These are phyloP conservation scores for Drosophila heteroneura DNA, from an alignment of 2,888 invertebrate species.

Conservation along the genomic window DNA sequence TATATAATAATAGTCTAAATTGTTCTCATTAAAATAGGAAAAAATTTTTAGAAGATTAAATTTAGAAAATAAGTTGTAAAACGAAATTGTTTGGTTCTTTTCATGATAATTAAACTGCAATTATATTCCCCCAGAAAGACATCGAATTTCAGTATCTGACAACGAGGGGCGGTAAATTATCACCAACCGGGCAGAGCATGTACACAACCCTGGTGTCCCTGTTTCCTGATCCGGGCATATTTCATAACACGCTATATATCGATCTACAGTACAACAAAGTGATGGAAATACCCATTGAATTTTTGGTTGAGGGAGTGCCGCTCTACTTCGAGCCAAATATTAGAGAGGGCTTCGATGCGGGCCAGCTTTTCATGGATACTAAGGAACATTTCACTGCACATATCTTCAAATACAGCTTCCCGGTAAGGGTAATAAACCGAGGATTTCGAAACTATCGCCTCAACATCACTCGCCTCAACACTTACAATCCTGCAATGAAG, in stretches of 20 bases:
- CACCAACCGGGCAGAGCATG: conserved; percentile 71
- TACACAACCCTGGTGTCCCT: conserved; percentile 66
- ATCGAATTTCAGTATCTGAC: conserved; percentile 62
- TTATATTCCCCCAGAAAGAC: conserved; percentile 50
- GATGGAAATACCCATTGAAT: conserved; percentile 72
- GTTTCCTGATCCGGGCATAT: conserved; percentile 78
- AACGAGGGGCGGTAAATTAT: conserved; percentile 69
- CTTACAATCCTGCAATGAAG: conserved; percentile 17
- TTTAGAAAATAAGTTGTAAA: background rate
- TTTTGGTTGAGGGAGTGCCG: conserved; percentile 78
- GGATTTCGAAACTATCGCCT: conserved; percentile 78
- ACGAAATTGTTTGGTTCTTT: accelerated
- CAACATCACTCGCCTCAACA: conserved; percentile 62
- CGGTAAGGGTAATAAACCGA: conserved; percentile 69
- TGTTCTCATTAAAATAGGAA: background rate
- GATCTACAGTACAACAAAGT: conserved; percentile 65
- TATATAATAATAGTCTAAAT: background rate
- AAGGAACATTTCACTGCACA: conserved; percentile 52
- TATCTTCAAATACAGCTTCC: conserved; percentile 49
- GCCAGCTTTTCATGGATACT: conserved; percentile 66
- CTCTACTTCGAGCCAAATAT: conserved; percentile 78
- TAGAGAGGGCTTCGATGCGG: conserved; percentile 66
- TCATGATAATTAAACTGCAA: background rate
- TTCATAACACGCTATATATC: conserved; percentile 72
- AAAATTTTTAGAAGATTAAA: background rate